Evolutionary conservation across 2,797 vertebrate species (phyloP), one percentile per base, ranked within the genome.

Genomic region (Ceryle rudis): DNA sequence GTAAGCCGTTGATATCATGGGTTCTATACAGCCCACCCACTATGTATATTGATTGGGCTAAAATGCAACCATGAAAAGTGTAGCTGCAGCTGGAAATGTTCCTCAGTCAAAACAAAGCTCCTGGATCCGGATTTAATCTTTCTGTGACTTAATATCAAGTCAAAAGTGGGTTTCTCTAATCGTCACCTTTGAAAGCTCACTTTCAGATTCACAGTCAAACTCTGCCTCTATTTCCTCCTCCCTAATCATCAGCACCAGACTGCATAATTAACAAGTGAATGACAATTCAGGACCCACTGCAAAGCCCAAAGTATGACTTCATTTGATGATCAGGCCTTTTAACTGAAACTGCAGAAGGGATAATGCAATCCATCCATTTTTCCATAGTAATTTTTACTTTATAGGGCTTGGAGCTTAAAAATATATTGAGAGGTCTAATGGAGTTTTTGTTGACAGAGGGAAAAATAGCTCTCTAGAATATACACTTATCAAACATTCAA

Each of bases 151-250:
- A 52, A 1, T 61, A 61, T 67, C 66, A 87, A 85, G 74, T 65
- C 90, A 92, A 93, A 93, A 52, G 33, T 64, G 41, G 44, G 58
- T 58, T 95, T 95, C 70, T 82, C 26, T 64, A 54, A 70, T 54
- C 5, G 2, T 29, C 70, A 79, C 60, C 70, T 94, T 77, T 87
- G 94, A 95, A 93, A 95, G 70, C 66, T 92, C 86, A 77, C 80
- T 80, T 72, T 46, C 47, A 83, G 94, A 81, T 75, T 72, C 0
- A 0, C 62, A 84, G 77, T 79, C 77, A 94, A 86, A 81, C 73
- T 33, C 73, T 57, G 73, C 70, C 77, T 88, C 96, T 88, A 91
- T 96, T 96, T 91, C 83, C 85, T 86, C 29, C 66, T 94, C 51
- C 66, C 71, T 94, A 47, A 94, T 92, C 94, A 79, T 80, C 85